Evolutionary conservation across 1,140 invertebrate species (phyloP), one percentile per base, ranked within the genome.

Genomic region (Capitella teleta): DNA sequence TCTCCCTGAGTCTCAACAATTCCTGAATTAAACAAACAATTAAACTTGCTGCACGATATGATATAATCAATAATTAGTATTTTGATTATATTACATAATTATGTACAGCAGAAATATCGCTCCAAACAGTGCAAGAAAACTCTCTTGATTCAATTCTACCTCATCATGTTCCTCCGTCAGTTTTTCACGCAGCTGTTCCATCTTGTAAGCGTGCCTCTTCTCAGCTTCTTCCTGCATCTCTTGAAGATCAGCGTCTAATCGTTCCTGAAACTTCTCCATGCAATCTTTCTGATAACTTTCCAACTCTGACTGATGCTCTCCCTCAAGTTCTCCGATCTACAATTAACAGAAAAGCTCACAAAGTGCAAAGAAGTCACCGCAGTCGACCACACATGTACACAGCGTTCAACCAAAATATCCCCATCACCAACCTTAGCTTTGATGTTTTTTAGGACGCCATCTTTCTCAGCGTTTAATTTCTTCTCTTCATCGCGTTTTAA

Each of bases 371-470:
- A n/a, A n/a, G n/a, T n/a, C n/a, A n/a, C n/a, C n/a, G n/a, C n/a
- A n/a, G n/a, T n/a, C n/a, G n/a, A n/a, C n/a, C n/a, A n/a, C n/a
- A n/a, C n/a, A n/a, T n/a, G n/a, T n/a, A n/a, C n/a, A n/a, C n/a
- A n/a, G n/a, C n/a, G n/a, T n/a, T n/a, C n/a, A n/a, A n/a, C n/a
- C n/a, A n/a, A n/a, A n/a, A n/a, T n/a, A n/a, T n/a, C n/a, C n/a
- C n/a, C n/a, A n/a, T n/a, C n/a, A n/a, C n/a, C n/a, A n/a, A 64
- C 62, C 57, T 66, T 57, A n/a, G 52, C 43, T 18, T 61, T 32
- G 12, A 64, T 28, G 18, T 51, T 55, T n/a, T 63, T 57, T 3
- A 66, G 52, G 23, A 57, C 53, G 47, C 59, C 58, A 36, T 54
- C 49, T 47, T 64, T 63, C 46, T 66, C 57, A 5, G 58, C 54